Percentiles rank a stretch among this genome's conserved stretches.
phyloP scores from a whole-genome alignment of 2,888 invertebrate genomes.

The Brachyptera risi region DNA sequence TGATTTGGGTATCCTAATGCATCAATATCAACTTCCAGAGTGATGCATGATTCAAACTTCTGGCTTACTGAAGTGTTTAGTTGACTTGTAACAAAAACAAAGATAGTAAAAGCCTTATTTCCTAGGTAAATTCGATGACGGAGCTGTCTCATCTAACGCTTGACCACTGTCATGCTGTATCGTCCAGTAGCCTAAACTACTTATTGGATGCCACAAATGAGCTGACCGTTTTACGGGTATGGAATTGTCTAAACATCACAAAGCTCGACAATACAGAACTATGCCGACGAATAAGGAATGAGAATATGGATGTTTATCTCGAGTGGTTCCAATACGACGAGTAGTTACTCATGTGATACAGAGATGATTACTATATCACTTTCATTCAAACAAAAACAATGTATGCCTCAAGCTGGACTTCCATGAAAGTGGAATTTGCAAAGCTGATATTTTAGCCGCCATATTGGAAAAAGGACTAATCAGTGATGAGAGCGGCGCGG shows the following conservation, averaged over 20 bases:
- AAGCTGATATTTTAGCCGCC: no score
- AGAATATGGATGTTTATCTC: slow-evolving; percentile 40
- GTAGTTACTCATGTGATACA: slow-evolving; percentile 13
- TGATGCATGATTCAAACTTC: no score
- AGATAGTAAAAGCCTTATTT: slow-evolving; percentile 21
- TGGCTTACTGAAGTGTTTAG: no score
- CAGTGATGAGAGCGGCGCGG: no score
- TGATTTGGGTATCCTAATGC: no score
- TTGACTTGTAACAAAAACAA: no score
- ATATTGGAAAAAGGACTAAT: no score
- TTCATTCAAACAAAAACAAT: no score
- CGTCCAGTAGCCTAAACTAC: slow-evolving; percentile 35
- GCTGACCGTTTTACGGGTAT: slow-evolving; percentile 39
- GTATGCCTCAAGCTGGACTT: no score
- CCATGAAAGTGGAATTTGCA: no score
- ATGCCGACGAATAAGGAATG: slow-evolving; percentile 34
- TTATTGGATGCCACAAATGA: slow-evolving; percentile 39
- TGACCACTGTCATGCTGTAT: slow-evolving; percentile 39
- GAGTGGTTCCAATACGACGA: slow-evolving; percentile 36
- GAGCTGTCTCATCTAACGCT: slow-evolving; percentile 39
- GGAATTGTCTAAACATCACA: slow-evolving; percentile 40
- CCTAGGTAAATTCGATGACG: slow-evolving; percentile 40
- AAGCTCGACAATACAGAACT: slow-evolving; percentile 34
- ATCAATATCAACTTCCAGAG: no score
- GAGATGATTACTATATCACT: no score